Base-by-base conservation (phyloP, 2,797 vertebrate genomes). In the Erethizon dorsatum region DNA sequence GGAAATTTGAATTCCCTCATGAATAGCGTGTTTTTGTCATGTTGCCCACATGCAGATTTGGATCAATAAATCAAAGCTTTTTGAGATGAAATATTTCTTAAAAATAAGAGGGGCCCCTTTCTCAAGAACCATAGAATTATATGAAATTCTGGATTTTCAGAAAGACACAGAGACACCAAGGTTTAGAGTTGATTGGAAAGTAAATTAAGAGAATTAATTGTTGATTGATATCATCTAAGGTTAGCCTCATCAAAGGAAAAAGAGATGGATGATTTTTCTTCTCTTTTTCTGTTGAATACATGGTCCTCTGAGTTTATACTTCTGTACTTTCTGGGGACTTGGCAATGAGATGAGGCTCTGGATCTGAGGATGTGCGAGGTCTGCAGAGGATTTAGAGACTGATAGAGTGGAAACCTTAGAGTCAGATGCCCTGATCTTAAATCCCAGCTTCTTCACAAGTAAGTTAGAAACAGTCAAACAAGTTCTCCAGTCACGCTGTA, bases 21-120 rank as follows among this genome's bases (percentile, higher is more conserved):
- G 10, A 45, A 65, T 41, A 33, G 47, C 56, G 45, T 85, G 10
- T 71, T 92, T n/a, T 96, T 90, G 61, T 88, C 20, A 3, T n/a
- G 18, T 83, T 83, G 52, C 22, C 5, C 57, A 83, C 28, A 22
- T 79, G 37, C 26, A 85, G 71, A 84, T 94, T 90, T 79, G 22
- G 52, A 92, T 88, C 61, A 88, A 47, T 73, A 57, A 82, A 92
- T 90, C 73, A 79, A 65, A 84, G 82, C 41, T 93, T 88, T 94
- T 80, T 84, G 59, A 11, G 91, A 78, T 79, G 84, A 57, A 96
- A 26, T 93, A 50, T 87, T 94, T 82, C 17, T 79, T 61, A 45
- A 37, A 86, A 87, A 78, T 91, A 67, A 83, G 65, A 91, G 28
- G 50, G n/a, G 2, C 2, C 95, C 45, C 10, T 92, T 95, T 67